Evolutionary conservation across 2,113 vertebrate genomes (phyloP).

Genomic region (Cryptotis parvus): DNA sequence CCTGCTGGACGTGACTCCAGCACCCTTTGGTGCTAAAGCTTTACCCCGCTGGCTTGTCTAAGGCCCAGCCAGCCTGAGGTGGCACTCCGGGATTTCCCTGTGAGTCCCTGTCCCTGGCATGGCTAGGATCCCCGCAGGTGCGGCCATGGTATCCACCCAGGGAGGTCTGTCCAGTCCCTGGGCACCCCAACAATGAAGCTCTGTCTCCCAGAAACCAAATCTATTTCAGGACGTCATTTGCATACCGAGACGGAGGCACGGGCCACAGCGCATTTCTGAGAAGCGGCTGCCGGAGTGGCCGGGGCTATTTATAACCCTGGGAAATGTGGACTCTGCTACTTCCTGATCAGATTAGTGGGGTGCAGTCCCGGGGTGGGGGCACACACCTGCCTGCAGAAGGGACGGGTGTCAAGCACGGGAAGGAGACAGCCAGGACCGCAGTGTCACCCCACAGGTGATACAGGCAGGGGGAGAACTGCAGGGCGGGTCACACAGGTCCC

Average conservation of each 20-base stretch:
- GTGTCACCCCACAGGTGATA: too few relatives aligned
- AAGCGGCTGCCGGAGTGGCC: constrained; percentile 86
- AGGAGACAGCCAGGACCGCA: too few relatives aligned
- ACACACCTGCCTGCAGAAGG: too few relatives aligned
- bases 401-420: too few relatives aligned
- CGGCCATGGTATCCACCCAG: fast-evolving
- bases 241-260: constrained; percentile 82
- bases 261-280: constrained; percentile 83
- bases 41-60: background rate
- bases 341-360: constrained; percentile 83
- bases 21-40: too few relatives aligned
- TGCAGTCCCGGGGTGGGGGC: background rate
- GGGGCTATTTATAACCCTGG: constrained; percentile 90
- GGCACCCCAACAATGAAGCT: background rate
- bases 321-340: constrained; percentile 86
- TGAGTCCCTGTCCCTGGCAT: background rate
- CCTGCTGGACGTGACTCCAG: background rate
- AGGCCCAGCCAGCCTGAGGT: background rate
- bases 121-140: background rate
- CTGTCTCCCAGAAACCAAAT: constrained; percentile 78
- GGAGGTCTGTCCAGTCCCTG: background rate
- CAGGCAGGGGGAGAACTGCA: too few relatives aligned
- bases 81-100: background rate
- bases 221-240: constrained; percentile 88
- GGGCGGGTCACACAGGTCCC: too few relatives aligned